Evolutionary conservation across 2,797 vertebrate genomes (phyloP), one percentile per base, ranked within the genome.

Genomic region (Poeciliopsis turneri): DNA sequence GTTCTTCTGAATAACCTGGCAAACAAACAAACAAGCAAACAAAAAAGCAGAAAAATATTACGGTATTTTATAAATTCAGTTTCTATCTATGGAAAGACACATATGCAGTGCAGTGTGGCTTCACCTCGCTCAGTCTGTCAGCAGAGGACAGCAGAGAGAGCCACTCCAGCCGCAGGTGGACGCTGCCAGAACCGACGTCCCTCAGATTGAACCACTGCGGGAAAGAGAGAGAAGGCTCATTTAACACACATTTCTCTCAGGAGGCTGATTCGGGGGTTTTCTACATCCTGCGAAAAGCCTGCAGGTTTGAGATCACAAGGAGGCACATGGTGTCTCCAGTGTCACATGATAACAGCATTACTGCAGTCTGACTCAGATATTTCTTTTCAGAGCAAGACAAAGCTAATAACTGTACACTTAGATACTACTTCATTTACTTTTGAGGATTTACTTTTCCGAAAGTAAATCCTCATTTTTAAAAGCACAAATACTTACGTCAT

Each of bases 91-190:
- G 23, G 23, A 8, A 49, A 47, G 33, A 23, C 3, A 0, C 33
- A 15, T 23, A 5, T 72, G 20, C 2, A 43, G 13, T 51, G 75
- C 28, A 36, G 41, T 55, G 28, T 36, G 61, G 16, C 51, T 87
- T 93, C 87, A 98, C 98, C 95, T 98, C 95, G 51, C 91, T 96
- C 79, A 99, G 94, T 79, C 96, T 95, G 86, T 97, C 97, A 83
- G 95, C 92, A 89, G 97, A 96, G 47, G 96, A 89, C 88, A 97
- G 89, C 85, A 98, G 95, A 18, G 96, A 97, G 64, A 99, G 96
- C 98, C 98, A 99, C 86, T 99, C 97, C 84, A 99, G 93, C 53
- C 96, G 92, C 82, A 99, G 93, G 90, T 97, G 97, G 75, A 99
- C 93, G n/a, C 96, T 96, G 72, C 97, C 98, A 20, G 94, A 95